These are phyloP conservation scores for Apamea crenata DNA, from an alignment of 2,888 invertebrate genomes.

Conservation along the genomic window DNA sequence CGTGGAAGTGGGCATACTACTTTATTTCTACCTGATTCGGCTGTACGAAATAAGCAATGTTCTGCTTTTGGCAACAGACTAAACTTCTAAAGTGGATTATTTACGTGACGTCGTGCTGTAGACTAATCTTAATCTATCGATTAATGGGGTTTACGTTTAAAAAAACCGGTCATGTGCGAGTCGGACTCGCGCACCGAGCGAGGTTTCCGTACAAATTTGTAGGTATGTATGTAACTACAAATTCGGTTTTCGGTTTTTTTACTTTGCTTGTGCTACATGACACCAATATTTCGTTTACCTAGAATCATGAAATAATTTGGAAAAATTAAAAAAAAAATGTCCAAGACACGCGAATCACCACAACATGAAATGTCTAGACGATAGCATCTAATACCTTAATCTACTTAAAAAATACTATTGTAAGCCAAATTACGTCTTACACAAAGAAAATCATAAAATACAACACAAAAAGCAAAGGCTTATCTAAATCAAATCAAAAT, in stretches of 20 bases:
- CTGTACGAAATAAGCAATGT: slow-evolving; percentile 16
- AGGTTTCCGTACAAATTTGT: too few species aligned
- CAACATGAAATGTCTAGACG: background rate
- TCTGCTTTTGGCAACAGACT: slow-evolving; percentile 24
- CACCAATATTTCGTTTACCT: too few species aligned
- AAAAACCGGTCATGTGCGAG: background rate
- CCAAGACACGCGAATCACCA: background rate
- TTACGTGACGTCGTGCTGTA: slow-evolving; percentile 5
- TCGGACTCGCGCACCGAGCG: too few species aligned
- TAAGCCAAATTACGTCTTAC: background rate
- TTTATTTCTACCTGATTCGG: slow-evolving; percentile 30
- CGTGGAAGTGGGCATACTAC: background rate
- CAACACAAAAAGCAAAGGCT: background rate
- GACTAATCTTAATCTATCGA: slow-evolving; percentile 30
- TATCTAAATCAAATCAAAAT: slow-evolving; percentile 8
- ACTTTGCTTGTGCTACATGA: too few species aligned
- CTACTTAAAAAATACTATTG: background rate
- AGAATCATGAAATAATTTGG: background rate
- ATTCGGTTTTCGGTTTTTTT: too few species aligned
- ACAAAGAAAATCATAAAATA: background rate
- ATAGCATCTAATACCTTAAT: background rate
- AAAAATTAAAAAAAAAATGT: background rate
- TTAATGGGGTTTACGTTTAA: slow-evolving; percentile 17
- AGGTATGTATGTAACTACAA: too few species aligned
- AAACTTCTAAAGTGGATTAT: slow-evolving; percentile 25